Evolutionary conservation across 2,888 invertebrate genomes (phyloP), one percentile per base, ranked within the genome.

Genomic region (Drosophila melanosoma): DNA sequence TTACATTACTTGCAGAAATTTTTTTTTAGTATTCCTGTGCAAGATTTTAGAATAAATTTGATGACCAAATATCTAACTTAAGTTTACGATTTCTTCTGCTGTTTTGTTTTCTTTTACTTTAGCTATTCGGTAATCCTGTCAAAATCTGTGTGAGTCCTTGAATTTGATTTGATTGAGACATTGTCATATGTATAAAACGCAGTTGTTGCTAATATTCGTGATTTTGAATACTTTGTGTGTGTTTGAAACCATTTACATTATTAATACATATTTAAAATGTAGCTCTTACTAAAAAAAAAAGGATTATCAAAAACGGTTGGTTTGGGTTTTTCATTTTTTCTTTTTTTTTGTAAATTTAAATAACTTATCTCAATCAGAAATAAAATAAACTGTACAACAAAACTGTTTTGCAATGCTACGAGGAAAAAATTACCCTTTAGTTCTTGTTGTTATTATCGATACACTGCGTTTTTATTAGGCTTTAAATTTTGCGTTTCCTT

Each of bases 361-460:
- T 54, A 83, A 83, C 63, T 76, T 62, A 68, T 79, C 53, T 67
- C 73, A 70, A 72, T 64, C 51, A 54, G 35, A 75, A 66, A 60
- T 32, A 57, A 80, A 77, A 59, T 53, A 69, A 69, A 62, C 53
- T 54, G 45, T 60, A 61, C 54, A 64, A 83, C 59, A 56, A 65
- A 65, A 75, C 29, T 53, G n/a, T 63, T 53, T 70, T 68, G 64
- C 71, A 75, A 69, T 76, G 61, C 83, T 82, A 79, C 71, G 81
- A 70, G 80, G 81, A 85, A 79, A 81, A 84, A 82, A 85, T 82
- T 85, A 82, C 86, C 86, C 76, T 85, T 79, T 82, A 70, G 71
- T 78, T 74, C 49, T 68, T 79, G 33, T 69, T 64, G 36, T 65
- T 67, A 26, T 67, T 60, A 40, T 73, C 65, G 56, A 56, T 76